Base-by-base conservation (phyloP, 2,888 invertebrate genomes). In the Apamea epomidion region DNA sequence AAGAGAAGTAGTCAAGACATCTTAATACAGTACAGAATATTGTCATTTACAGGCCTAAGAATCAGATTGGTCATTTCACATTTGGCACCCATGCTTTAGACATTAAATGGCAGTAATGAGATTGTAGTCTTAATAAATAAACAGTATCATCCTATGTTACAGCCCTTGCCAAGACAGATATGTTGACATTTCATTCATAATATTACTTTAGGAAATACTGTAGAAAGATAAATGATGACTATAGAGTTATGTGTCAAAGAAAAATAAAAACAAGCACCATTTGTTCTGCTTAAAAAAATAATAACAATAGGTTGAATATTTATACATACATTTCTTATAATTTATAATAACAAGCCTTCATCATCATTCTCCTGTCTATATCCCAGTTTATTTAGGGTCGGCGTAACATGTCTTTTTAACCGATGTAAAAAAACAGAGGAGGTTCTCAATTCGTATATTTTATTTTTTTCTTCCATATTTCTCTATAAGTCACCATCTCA, bases 101-200 rank as follows among this genome's bases (percentile, higher is more conserved):
- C n/a, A 51, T 42, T 42, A 58, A 58, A 48, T 25, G 12, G n/a
- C 4, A 21, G 21, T 18, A 18, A 64, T 48, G 37, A 78, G 18
- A 78, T 54, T 10, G 29, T 32, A 65, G 54, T 45, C 32, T 45
- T 32, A 79, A 79, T 45, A n/a, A 77, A 79, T 42, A 65, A 64
- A 54, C 45, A n/a, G 32, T 76, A 25, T 16, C 1, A 76, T n/a
- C 25, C 6, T n/a, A 16, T 48, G 16, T 10, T 29, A 21, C 16
- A 10, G 5, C 21, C 29, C 21, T 77, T 60, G 18, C n/a, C 32
- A 21, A 76, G 3, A 76, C 4, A 37, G 21, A 48, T 60, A 37
- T 37, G 37, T 48, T 48, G n/a, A 51, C 7, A 77, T 48, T 68
- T 25, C 32, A 68, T 80, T 21, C 32, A 54, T 48, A 67, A 45